A percentile compares a stretch with the other conserved stretches of the same genome.
Conservation (phyloP, 2,113 vertebrate species). For the Ctenodactylus gundi region DNA sequence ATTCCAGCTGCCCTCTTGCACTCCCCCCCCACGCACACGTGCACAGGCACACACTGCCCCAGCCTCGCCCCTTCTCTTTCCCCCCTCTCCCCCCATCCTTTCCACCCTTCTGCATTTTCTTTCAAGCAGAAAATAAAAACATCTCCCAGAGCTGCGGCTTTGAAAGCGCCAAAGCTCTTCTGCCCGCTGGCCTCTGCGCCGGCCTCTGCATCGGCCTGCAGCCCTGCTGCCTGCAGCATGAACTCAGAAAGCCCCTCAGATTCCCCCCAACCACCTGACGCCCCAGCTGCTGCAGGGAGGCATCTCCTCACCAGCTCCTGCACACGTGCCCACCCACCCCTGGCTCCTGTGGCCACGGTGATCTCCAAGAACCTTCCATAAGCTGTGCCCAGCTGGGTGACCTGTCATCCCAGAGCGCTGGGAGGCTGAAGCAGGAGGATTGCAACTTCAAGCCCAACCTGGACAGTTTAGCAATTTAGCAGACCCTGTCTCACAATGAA, state of each 20-base stretch:
- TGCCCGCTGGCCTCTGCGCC: too few relatives aligned
- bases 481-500: too few relatives aligned
- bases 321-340: background rate
- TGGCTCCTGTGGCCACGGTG: background rate
- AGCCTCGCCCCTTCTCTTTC: background rate
- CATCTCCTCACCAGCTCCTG: background rate
- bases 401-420: too few relatives aligned
- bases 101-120: constrained; percentile 51
- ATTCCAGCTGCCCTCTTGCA: background rate
- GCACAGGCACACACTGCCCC: background rate
- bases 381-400: too few relatives aligned
- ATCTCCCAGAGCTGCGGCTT: constrained; percentile 63
- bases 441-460: too few relatives aligned
- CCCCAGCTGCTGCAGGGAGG: too few relatives aligned
- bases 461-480: too few relatives aligned
- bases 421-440: too few relatives aligned
- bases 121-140: constrained; percentile 57
- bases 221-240: too few relatives aligned
- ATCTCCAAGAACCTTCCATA: constrained; percentile 37
- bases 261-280: too few relatives aligned
- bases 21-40: background rate
- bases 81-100: background rate
- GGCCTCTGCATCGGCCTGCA: background rate
- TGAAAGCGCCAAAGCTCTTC: constrained; percentile 44
- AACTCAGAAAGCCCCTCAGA: too few relatives aligned